phyloP scores from a whole-genome alignment of 2,113 vertebrate species.

The Ciconia maguari region DNA sequence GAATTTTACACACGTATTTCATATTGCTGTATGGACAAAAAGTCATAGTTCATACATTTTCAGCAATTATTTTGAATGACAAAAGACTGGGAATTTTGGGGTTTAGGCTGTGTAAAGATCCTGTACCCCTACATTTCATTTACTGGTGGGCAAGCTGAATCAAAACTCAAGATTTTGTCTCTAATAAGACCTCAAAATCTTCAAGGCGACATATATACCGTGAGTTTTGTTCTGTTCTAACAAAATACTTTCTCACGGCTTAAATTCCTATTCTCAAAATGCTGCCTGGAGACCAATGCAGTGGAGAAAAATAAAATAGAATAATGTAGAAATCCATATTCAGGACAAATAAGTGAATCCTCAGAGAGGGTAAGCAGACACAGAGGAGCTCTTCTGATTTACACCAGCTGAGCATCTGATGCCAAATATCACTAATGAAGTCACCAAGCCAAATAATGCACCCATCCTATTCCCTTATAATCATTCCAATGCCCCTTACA shows the following conservation, averaged over 20 bases:
- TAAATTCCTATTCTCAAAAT: not conserved
- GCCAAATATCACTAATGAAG: constrained; percentile 50
- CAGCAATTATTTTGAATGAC: not conserved
- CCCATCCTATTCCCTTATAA: constrained; percentile 41
- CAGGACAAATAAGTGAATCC: constrained; percentile 40
- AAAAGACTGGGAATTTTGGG: not conserved
- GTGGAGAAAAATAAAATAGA: constrained; percentile 1
- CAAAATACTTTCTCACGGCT: not conserved
- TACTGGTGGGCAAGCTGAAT: not conserved
- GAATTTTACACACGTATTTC: not conserved
- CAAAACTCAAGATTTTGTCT: not conserved
- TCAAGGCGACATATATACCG: not conserved
- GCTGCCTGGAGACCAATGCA: not conserved
- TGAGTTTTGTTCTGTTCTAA: not conserved
- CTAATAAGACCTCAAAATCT: not conserved
- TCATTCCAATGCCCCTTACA: constrained; percentile 52
- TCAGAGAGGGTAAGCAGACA: not conserved
- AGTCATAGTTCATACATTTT: not conserved
- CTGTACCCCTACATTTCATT: not conserved
- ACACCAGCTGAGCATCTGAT: constrained; percentile 20
- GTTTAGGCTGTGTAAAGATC: not conserved
- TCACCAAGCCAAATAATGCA: constrained; percentile 52
- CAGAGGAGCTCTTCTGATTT: constrained; percentile 23
- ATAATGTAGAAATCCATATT: constrained; percentile 35
- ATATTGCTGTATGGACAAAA: not conserved